Base-by-base conservation (phyloP, 2,797 vertebrate species). In the Poeciliopsis paucimaculata region DNA sequence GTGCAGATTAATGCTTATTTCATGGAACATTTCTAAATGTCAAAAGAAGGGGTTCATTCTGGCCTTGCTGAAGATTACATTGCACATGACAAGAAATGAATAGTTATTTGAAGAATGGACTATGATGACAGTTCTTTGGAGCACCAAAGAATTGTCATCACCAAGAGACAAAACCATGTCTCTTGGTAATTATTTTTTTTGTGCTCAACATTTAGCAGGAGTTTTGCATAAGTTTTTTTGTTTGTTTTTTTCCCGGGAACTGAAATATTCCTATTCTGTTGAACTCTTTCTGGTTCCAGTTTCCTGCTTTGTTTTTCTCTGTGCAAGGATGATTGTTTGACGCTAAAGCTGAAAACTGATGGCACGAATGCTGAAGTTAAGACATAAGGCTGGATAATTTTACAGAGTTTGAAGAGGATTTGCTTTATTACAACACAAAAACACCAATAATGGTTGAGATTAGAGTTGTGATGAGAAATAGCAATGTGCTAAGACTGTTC, bases 391-490 rank as follows among this genome's bases (percentile, higher is more conserved):
- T 80, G 66, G 75, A 86, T 79, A 76, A 75, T 78, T 51, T 47
- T 55, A 57, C 77, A 64, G 16, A 1, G 64, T 90, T 85, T 79
- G 72, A 72, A 82, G 80, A 68, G 79, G 79, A 75, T 87, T 87
- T 82, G 71, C 28, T 82, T 49, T 41, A 55, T 88, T 83, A 83
- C 70, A 20, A 28, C 34, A 81, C 73, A 74, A 82, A 83, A 91
- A 81, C 72, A 84, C 26, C 41, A 77, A 31, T 88, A 79, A 87
- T 81, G 55, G 71, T 64, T 74, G 66, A 83, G 57, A 83, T 88
- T 78, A 85, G 57, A 87, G 55, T 75, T 78, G 55, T 75, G 66
- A 84, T 81, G 73, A 85, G 49, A 83, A 74, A 62, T 39, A 79
- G 41, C 31, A 31, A 2, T 0, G 23, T 72, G 23, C 76, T 75